Conservation (phyloP, 2,888 invertebrate species). For the Blastobasis adustella region DNA sequence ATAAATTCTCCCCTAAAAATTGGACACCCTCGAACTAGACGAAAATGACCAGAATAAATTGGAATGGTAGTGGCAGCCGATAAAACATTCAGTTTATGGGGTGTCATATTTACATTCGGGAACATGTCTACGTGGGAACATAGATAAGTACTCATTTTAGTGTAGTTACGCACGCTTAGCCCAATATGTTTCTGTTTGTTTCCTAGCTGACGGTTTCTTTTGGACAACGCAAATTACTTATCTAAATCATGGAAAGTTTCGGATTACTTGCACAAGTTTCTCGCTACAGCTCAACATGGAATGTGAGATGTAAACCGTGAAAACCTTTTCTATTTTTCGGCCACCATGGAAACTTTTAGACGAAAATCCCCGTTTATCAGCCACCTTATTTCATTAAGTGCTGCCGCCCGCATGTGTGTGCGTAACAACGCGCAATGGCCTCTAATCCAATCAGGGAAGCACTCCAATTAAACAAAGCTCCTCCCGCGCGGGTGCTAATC, state of each 20-base stretch:
- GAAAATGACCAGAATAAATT: constrained; percentile 75
- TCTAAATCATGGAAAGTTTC: too few species aligned
- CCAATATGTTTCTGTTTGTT: too few species aligned
- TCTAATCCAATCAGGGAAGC: constrained; percentile 54
- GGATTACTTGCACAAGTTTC: too few species aligned
- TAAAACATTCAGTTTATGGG: constrained; percentile 73
- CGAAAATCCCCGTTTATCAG: neutral
- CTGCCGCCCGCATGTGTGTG: constrained; percentile 2
- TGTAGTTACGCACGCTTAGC: too few species aligned
- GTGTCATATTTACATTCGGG: constrained; percentile 74
- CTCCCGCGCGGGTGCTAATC: constrained; percentile 55
- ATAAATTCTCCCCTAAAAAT: constrained; percentile 67
- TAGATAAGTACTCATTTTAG: constrained; percentile 31
- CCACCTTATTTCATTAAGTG: constrained; percentile 11
- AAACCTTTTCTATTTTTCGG: too few species aligned
- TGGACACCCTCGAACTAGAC: constrained; percentile 67
- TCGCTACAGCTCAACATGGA: too few species aligned
- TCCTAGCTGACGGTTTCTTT: too few species aligned
- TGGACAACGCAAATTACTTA: too few species aligned
- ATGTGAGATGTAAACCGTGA: too few species aligned
- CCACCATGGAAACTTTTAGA: neutral
- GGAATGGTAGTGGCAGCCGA: constrained; percentile 68
- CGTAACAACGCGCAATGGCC: constrained; percentile 5
- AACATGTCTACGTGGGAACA: constrained; percentile 60
- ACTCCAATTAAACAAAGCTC: constrained; percentile 58